Evolutionary conservation across 2,113 vertebrate genomes (phyloP), one percentile per base, ranked within the genome.

Genomic region (Thamnophis sirtalis): DNA sequence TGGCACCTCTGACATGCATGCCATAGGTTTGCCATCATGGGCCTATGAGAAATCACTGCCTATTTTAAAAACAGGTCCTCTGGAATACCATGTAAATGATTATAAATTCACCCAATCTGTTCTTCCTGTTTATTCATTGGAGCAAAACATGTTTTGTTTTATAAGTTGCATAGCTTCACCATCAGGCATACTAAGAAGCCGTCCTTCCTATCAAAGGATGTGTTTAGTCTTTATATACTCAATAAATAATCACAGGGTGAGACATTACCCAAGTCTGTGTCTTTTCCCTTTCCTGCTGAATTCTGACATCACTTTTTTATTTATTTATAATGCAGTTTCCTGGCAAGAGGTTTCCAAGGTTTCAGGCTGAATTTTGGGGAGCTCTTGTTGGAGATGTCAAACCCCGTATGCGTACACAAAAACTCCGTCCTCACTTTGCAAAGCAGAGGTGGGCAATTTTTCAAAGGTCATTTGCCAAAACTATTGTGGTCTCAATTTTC

Each of bases 31-130:
- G 2, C 43, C 43, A 43, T 43, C 43, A 43, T 43, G 43, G 43
- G 43, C 68, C 17, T 38, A 80, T 80, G 68, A 80, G 15, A 80
- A 80, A 80, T 15, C 33, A 19, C 6, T 80, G 33, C 68, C 53
- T 3, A 15, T 0, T 0, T 5, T 6, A 11, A 3, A 43, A 55
- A 2, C 11, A 11, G 1, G 5, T 9, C 55, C 54, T 4, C 51
- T 56, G 15, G 0, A 17, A 84, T 43, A n/a, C 19, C 15, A 1
- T 13, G 58, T 9, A 43, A 38, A 26, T 15, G n/a, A n/a, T 48
- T n/a, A 88, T 11, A 48, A 24, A 51, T 19, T 15, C 49, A 54
- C 8, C 24, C 13, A 19, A 51, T 9, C 3, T 1, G 1, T 38
- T 87, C 86, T 55, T n/a, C 53, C 53, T 55, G 19, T 87, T 55